Evolutionary conservation across 2,888 invertebrate genomes (phyloP), one percentile per base, ranked within the genome.

Genomic region (Drosophila mayaguana): DNA sequence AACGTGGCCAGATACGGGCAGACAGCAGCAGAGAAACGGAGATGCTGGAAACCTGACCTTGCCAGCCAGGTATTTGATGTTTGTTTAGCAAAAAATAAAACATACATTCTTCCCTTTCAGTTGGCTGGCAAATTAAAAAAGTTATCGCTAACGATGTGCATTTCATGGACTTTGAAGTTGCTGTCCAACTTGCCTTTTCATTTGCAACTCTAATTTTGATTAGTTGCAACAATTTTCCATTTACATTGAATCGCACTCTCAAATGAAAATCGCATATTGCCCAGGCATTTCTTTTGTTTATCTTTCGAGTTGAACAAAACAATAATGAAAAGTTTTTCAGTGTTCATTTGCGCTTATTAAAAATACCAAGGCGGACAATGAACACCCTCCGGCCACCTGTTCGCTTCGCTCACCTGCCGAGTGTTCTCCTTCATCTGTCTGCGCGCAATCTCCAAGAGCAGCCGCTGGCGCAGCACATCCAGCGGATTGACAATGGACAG

Each of bases 401-500:
- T 12, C 60, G 22, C 51, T 63, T 14, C 54, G 25, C 88, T 91
- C 86, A 95, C 95, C 91, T 96, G 95, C 89, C 94, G 94, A 89
- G 94, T 95, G 79, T 96, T 95, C 91, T 96, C 96, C 82, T 96
- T 94, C 94, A 96, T 96, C 93, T 96, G 96, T 92, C 97, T 96
- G 89, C 97, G 95, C 18, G 96, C 96, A 80, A 97, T 95, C 93
- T 97, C 97, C 81, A 97, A 93, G 76, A 97, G 93, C 54, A 97
- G 94, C 89, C 97, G 94, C 92, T 97, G 96, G 76, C 97, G 95
- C 50, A 97, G 94, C 56, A 97, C 97, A 92, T 97, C 97, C 94
- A 97, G 93, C 1, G 97, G 96, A 93, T 97, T 97, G 89, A 96
- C 96, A 93, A 97, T 97, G 77, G 97, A 97, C 80, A 97, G 93